Evolutionary conservation across 2,888 invertebrate genomes (phyloP), one percentile per base, ranked within the genome.

Genomic region (Dryococelus australis): DNA sequence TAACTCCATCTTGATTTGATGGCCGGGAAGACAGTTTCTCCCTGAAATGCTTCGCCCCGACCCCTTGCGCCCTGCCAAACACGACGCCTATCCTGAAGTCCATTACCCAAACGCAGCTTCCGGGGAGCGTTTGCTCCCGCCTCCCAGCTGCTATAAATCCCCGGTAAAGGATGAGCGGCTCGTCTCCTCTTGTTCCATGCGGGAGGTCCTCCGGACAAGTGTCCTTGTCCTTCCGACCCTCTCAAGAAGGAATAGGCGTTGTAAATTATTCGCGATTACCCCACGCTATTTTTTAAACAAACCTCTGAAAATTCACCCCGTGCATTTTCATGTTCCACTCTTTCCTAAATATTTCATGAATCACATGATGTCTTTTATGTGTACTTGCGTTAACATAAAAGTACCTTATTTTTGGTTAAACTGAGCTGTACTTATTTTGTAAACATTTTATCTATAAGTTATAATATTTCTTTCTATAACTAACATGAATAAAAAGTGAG

Each of bases 31-130:
- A 65, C 65, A 5, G 24, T 65, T 65, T 65, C 65, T 65, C 16
- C 65, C 24, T 8, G 16, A 20, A 65, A 24, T 24, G 10, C 65
- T 65, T 20, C 47, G 9, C 9, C 10, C 47, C 47, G 1, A 47
- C 47, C 24, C n/a, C 20, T 65, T 65, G 1, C 65, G n/a, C 65
- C 65, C 65, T 20, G 65, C 20, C 65, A 65, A n/a, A 20, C 20
- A 65, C 20, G 65, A 20, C n/a, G 24, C 65, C 65, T n/a, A n/a
- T 65, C 65, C 65, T 8, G 65, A 65, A 65, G 24, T 65, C 65
- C 65, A 65, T 65, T 65, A 65, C 65, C 20, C 65, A 65, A 65
- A 65, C 65, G 24, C n/a, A 65, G 65, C 65, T n/a, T 65, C 65
- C 65, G n/a, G 65, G 24, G 51, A 24, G 65, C 6, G 6, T 65